Conservation (phyloP, 1,140 invertebrate genomes). For the Drosophila athabasca region DNA sequence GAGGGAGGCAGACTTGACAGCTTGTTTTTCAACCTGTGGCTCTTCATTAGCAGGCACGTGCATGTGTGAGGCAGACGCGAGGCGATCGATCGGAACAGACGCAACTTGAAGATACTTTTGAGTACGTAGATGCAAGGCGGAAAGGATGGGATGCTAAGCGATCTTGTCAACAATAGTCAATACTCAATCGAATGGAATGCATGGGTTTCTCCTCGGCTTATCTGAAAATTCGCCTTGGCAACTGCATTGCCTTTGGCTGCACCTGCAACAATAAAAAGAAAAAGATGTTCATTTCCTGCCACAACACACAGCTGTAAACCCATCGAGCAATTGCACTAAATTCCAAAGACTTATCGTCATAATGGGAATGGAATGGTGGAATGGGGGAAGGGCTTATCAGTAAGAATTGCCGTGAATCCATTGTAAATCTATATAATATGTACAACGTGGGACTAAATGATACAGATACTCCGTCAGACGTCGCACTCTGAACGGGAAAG, state of each 20-base stretch:
- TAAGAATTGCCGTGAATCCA: neutral
- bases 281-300: constrained; percentile 14
- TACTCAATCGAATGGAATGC: too few relatives aligned
- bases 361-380: too few relatives aligned
- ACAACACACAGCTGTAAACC: constrained; percentile 1
- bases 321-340: constrained; percentile 20
- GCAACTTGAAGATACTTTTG: constrained; percentile 31
- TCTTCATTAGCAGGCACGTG: constrained; percentile 47
- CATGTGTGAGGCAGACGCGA: constrained; percentile 18
- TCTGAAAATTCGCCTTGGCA: constrained; percentile 19
- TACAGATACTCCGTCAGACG: neutral
- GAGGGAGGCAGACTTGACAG: neutral
- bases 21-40: constrained; percentile 49
- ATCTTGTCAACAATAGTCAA: neutral
- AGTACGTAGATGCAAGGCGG: neutral
- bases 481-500: constrained; percentile 41
- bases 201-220: neutral
- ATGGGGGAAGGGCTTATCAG: constrained; percentile 8
- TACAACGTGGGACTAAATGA: neutral
- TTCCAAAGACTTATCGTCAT: constrained; percentile 1
- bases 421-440: constrained; percentile 32
- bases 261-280: constrained; percentile 16
- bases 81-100: constrained; percentile 22
- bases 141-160: constrained; percentile 4
- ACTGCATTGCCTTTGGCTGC: constrained; percentile 19